Evolutionary conservation across 1,140 invertebrate genomes (phyloP), one percentile per base, ranked within the genome.

Genomic region (Orius laevigatus): DNA sequence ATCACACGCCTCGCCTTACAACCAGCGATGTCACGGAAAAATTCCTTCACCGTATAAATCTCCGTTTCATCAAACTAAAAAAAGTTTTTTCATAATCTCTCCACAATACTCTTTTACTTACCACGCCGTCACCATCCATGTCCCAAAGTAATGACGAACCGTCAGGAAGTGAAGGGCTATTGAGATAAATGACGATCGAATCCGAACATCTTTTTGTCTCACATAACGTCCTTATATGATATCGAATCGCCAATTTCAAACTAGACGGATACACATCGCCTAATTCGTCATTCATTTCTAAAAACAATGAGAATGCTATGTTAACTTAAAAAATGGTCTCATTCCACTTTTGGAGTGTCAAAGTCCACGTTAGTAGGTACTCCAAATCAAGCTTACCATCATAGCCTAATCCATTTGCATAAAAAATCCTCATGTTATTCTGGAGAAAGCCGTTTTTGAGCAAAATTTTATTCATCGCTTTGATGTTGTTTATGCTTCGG

Each of bases 371-470:
- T 34, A 34, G n/a, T n/a, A n/a, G n/a, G n/a, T n/a, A n/a, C n/a
- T n/a, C n/a, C n/a, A n/a, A n/a, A 18, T 44, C 6, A 46, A 5
- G n/a, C 47, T 48, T 45, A 55, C 53, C 51, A 15, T 32, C 46
- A 34, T 56, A 49, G 20, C 38, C 15, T 9, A 55, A 55, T 35
- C 71, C 71, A 53, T 73, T 73, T 16, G 69, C 70, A 54, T 64
- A 73, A 58, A 74, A 75, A 4, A 70, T 63, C 53, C 71, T 69
- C 33, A 75, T 68, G 50, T 72, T 71, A 12, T 62, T 58, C 18
- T 60, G 57, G 5, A 58, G 60, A 54, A 73, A 74, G 25, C 72
- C 70, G 57, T 67, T 63, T 14, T 58, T 53, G 36, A 62, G 53
- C 3, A 75, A 60, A 62, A 69, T 64, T 12, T 60, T 53, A 46